phyloP scores from a whole-genome alignment of 23 tunicate genomes.

The Ciona savignyi region DNA sequence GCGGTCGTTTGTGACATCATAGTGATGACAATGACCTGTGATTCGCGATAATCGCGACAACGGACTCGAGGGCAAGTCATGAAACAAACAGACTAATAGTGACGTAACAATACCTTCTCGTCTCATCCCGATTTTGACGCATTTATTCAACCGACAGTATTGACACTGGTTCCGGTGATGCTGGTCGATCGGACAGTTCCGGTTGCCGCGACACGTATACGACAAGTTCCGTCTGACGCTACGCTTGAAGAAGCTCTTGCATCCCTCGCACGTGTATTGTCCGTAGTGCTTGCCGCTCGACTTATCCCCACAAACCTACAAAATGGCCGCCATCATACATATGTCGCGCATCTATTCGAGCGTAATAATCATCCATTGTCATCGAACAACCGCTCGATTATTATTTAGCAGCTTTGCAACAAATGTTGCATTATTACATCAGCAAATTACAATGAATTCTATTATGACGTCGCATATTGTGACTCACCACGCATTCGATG shows the following conservation, averaged over 20 bases:
- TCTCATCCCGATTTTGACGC: constrained; percentile 98
- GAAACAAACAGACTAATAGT: not conserved
- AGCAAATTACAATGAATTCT: too few species aligned
- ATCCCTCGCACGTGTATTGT: constrained; percentile 99
- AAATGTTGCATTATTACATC: too few species aligned
- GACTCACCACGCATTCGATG: constrained; percentile 96
- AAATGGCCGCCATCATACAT: too few species aligned
- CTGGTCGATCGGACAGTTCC: constrained; percentile 97
- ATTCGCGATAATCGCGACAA: not conserved
- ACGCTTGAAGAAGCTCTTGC: constrained; percentile 99
- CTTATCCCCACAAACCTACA: constrained; percentile 95
- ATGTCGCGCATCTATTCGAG: too few species aligned
- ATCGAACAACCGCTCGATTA: too few species aligned
- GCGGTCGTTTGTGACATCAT: not conserved
- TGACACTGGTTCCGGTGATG: constrained; percentile 99
- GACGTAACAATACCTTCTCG: constrained; percentile 69
- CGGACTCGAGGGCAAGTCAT: not conserved
- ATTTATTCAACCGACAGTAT: constrained; percentile 95
- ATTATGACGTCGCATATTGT: too few species aligned
- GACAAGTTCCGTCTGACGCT: constrained; percentile 88
- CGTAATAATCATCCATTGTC: too few species aligned
- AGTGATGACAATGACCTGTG: not conserved
- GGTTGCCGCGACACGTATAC: constrained; percentile 94
- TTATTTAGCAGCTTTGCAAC: too few species aligned
- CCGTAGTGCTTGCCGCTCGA: constrained; percentile 98